Base-by-base conservation (phyloP, 2,888 invertebrate species). In the Cinara cedri region DNA sequence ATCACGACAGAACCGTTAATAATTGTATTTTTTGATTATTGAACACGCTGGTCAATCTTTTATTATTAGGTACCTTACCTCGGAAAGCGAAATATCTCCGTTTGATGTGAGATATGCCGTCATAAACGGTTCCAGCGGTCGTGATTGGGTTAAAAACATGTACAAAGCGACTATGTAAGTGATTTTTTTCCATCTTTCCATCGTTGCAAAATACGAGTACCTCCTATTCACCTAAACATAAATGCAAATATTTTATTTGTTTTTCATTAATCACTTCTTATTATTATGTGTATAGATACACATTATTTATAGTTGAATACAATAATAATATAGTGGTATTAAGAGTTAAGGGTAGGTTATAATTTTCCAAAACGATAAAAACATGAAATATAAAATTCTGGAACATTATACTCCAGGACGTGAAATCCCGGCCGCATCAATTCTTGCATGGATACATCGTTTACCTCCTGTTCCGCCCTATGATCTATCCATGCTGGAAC, bases 61-160 rank as follows among this genome's bases (percentile, higher is more conserved):
- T 34, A 34, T 60, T 34, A 34, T 42, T 14, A 60, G 1, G 9
- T 10, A 55, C 55, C 2, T n/a, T 46, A 66, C 65, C 24, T 66
- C 65, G 3, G 16, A 66, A 24, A 66, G 46, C 21, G 65, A 46
- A 66, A 66, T 4, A 0, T 66, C 46, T 3, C 65, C 65, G 46
- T 66, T 66, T 24, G 34, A 34, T 34, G 46, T 66, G 16, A 66
- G 24, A 46, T 66, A 66, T 9, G 46, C 24, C 10, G 65, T 66
- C 24, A 66, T 24, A 16, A 46, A 66, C 24, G 65, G 65, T 24
- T 66, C 46, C 46, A 66, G 24, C 3, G 65, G 65, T 21, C 65
- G 65, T 66, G 16, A 10, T 66, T 66, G 14, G 9, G 46, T 19
- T 3, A 66, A 1, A 24, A 66, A 66, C 65, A 66, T 66, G 24